A percentile compares a stretch with the other conserved stretches of the same genome.
Conservation (phyloP, 2,113 vertebrate genomes). For the Pyrgilauda ruficollis region DNA sequence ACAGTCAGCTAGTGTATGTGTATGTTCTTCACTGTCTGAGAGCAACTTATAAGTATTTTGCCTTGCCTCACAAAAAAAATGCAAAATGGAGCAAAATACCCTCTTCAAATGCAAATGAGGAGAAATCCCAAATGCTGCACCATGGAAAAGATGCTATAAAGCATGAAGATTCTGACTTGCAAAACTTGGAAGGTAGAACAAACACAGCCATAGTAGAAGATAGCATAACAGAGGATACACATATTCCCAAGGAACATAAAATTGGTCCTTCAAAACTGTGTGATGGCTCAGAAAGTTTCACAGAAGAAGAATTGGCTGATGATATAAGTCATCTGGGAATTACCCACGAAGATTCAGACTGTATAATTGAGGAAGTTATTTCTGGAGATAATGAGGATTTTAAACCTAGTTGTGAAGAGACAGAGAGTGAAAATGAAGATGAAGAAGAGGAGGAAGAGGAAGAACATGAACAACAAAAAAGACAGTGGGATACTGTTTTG, state of each 20-base stretch:
- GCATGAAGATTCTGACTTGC: neutral
- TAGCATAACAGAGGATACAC: neutral
- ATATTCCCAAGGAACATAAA: neutral
- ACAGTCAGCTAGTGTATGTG: slow-evolving; percentile 88
- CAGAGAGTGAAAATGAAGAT: slow-evolving; percentile 63
- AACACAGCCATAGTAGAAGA: neutral
- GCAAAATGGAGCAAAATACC: slow-evolving; percentile 54
- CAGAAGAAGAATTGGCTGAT: slow-evolving; percentile 41
- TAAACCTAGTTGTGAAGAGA: slow-evolving; percentile 61
- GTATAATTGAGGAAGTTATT: slow-evolving; percentile 74
- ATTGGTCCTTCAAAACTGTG: neutral
- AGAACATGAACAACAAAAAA: neutral
- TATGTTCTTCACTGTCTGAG: slow-evolving; percentile 92
- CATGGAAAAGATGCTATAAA: slow-evolving; percentile 21
- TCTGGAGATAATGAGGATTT: slow-evolving; percentile 61
- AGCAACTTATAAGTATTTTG: slow-evolving; percentile 93
- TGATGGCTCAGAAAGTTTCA: slow-evolving; percentile 39
- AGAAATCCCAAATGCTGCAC: neutral
- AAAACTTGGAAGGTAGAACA: neutral
- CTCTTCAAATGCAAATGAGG: neutral
- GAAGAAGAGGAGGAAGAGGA: slow-evolving; percentile 54
- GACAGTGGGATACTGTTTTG: slow-evolving; percentile 1
- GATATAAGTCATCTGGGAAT: neutral
- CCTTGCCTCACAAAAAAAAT: slow-evolving; percentile 75
- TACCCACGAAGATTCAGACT: slow-evolving; percentile 73